Base-by-base conservation (phyloP, 2,888 invertebrate species). In the Dryomyza anilis region DNA sequence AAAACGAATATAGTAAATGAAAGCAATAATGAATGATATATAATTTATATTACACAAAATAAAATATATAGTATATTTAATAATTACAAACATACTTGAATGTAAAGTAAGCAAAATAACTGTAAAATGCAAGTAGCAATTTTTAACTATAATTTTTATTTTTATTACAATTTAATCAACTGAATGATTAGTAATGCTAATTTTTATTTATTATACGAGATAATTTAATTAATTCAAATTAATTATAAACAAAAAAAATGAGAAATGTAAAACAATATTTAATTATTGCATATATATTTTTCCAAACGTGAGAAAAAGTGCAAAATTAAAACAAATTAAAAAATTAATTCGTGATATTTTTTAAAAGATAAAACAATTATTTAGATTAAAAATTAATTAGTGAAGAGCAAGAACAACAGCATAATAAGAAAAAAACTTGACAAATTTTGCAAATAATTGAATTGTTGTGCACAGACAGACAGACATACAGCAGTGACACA, bases 331-430 rank as follows among this genome's bases (percentile, higher is more conserved):
- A 62, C 52, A 55, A 77, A 70, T 74, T 75, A 76, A 75, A 74
- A 64, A 59, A 76, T 74, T 74, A 63, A 65, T 77, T 77, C 76
- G 76, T 76, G 76, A 76, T 76, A 76, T 76, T 76, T 76, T 76
- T 63, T 57, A 65, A 67, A 57, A 56, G n/a, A 39, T 56, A 65
- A 30, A 65, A 57, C 30, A 61, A 55, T 50, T 63, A 55, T 65
- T 65, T 62, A 62, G 61, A 25, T 63, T 56, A 46, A 55, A 55
- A 58, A 55, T 16, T 10, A 56, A 63, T 29, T 43, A 46, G n/a
- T n/a, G n/a, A n/a, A n/a, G 19, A 19, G 30, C 19, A 25, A 27
- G 14, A 46, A 12, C 12, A 8, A 14, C 45, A 56, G 7, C 2
- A 39, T n/a, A 33, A 55, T 3, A 4, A 56, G n/a, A 56, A 27